Evolutionary conservation across 2,888 invertebrate species (phyloP).

Genomic region (Polylopha cassiicola): DNA sequence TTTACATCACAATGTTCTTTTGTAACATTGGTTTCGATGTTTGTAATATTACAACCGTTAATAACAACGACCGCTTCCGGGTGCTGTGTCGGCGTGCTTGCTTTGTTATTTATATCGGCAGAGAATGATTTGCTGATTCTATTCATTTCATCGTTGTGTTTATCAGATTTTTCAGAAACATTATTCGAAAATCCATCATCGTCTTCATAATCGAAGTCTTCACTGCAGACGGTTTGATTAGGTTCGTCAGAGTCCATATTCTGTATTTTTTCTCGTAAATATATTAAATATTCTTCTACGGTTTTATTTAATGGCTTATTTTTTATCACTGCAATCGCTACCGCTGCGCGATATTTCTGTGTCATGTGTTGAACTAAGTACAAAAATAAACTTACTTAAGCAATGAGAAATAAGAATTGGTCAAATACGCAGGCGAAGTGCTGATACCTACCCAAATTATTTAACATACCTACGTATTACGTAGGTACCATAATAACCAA

Average conservation of each 20-base stretch:
- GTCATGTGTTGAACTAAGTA: slow-evolving; percentile 42
- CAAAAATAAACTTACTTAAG: slow-evolving; percentile 1
- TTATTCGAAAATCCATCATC: slow-evolving; percentile 3
- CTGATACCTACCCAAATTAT: no score
- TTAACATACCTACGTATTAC: no score
- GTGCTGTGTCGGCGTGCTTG: no score
- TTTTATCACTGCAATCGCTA: slow-evolving; percentile 46
- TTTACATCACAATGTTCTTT: neutral
- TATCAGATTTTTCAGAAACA: slow-evolving; percentile 7
- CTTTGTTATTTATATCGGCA: no score
- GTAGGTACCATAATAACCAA: no score
- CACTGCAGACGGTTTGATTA: slow-evolving; percentile 39
- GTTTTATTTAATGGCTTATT: slow-evolving; percentile 40
- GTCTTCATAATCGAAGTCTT: slow-evolving; percentile 43
- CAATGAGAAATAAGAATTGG: slow-evolving; percentile 7
- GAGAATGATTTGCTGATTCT: neutral
- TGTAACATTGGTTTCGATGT: neutral
- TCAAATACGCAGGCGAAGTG: no score
- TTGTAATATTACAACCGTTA: no score
- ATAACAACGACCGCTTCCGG: no score
- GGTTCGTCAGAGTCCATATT: slow-evolving; percentile 32
- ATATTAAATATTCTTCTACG: slow-evolving; percentile 36
- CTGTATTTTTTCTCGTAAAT: slow-evolving; percentile 36
- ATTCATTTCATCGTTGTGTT: neutral
- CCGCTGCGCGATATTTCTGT: slow-evolving; percentile 44